Evolutionary conservation across 2,113 vertebrate species (phyloP).

Genomic region (Suncus etruscus): DNA sequence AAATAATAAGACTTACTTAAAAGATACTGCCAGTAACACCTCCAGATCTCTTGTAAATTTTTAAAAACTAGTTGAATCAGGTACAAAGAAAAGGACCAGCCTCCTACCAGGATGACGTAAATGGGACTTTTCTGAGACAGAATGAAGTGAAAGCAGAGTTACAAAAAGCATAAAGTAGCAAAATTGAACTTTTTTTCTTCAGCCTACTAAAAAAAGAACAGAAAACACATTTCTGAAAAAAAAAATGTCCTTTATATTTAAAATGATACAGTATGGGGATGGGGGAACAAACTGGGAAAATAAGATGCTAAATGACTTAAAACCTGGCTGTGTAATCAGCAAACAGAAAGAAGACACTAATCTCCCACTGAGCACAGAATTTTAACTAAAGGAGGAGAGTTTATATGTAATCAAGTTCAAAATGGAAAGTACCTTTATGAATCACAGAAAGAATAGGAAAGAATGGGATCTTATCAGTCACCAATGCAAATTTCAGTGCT

Average conservation of each 20-base stretch:
- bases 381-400: constrained; percentile 54
- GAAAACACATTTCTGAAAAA: constrained; percentile 64
- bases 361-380: constrained; percentile 2
- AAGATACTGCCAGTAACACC: constrained; percentile 93
- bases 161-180: constrained; percentile 64
- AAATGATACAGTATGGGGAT: constrained; percentile 40
- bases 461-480: background rate
- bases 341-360: constrained; percentile 56
- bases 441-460: constrained; percentile 35
- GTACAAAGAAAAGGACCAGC: constrained; percentile 98
- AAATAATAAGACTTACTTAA: constrained; percentile 87
- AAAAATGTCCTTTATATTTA: constrained; percentile 65
- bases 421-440: constrained; percentile 58
- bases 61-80: constrained; percentile 95
- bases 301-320: constrained; percentile 59
- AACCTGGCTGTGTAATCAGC: constrained; percentile 45
- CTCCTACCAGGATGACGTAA: constrained; percentile 93
- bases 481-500: constrained; percentile 30
- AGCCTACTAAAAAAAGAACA: constrained; percentile 68
- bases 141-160: constrained; percentile 70
- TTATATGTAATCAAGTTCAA: constrained; percentile 29
- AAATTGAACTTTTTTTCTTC: constrained; percentile 56
- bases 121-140: constrained; percentile 93
- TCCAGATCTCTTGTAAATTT: constrained; percentile 93
- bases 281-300: constrained; percentile 55